Base-by-base conservation (phyloP, 2,797 vertebrate species). In the Sebastiscus albofasciatus region DNA sequence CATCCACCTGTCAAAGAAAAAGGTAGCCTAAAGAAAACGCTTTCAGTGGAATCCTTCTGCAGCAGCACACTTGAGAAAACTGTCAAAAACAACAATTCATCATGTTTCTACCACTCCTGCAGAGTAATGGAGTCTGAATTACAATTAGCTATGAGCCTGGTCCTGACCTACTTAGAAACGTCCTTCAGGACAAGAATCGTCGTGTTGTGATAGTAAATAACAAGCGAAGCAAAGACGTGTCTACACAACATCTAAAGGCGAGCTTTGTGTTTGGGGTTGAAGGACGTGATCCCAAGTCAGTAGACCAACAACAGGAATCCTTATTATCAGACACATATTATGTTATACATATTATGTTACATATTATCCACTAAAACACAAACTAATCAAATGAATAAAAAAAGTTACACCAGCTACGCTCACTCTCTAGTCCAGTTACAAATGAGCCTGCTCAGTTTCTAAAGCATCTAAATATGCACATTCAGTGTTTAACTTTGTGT, bases 1-100 rank as follows among this genome's bases (percentile, higher is more conserved):
- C 59, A 77, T 61, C n/a, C 62, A 82, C 73, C 80, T 79, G 77
- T 85, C 81, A 87, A 49, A 85, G 34, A 80, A 78, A 77, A 81
- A 75, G 34, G 64, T 55, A 64, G 61, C 85, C 80, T 79, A 55
- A 81, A 91, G 83, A 88, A 79, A 87, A 77, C 65, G 11, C 8
- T 46, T 83, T 77, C 20, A 26, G 6, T 5, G 60, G 76, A 81
- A 78, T 56, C 49, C 60, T 64, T 70, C 59, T 56, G 52, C 67
- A 18, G 69, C 20, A 55, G 27, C 67, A 12, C 59, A 24, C 59
- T 14, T 11, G 2, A 80, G 26, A 60, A 67, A 64, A 67, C 67
- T 22, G 34, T 67, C n/a, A 33, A 52, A 71, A 69, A 79, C 61
- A 62, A 67, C 54, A 75, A 81, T 71, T 64, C 52, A 24, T 46